Evolutionary conservation across 2,113 vertebrate genomes (phyloP).

Genomic region (Chlamydotis undulata): DNA sequence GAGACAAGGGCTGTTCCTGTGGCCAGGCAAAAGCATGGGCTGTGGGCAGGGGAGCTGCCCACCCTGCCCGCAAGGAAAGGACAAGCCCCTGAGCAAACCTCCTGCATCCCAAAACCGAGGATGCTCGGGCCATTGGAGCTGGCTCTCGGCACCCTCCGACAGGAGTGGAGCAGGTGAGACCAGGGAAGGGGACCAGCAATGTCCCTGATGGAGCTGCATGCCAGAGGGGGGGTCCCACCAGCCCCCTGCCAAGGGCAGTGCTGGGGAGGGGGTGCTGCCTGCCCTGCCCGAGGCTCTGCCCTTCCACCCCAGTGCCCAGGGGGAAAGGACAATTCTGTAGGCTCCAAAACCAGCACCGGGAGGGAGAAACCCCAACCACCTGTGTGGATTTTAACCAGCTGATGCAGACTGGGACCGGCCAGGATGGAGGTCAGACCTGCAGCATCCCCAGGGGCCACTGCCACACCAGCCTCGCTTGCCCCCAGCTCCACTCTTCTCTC

Average conservation of each 20-base stretch:
- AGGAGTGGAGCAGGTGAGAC: rapidly evolving
- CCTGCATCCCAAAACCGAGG: neutral
- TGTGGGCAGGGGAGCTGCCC: neutral
- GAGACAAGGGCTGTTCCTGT: neutral
- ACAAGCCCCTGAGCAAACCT: neutral
- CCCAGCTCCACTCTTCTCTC: neutral
- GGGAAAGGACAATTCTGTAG: neutral
- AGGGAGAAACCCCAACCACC: neutral
- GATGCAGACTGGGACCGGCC: neutral
- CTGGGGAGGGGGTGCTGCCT: neutral
- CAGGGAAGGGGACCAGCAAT: neutral
- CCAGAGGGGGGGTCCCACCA: neutral
- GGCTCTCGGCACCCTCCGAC: neutral
- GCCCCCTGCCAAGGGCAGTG: rapidly evolving
- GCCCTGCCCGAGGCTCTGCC: neutral
- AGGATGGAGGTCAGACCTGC: neutral
- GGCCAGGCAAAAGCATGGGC: rapidly evolving
- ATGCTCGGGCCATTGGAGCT: neutral
- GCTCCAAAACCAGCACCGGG: neutral
- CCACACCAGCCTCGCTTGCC: neutral
- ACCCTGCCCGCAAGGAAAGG: neutral
- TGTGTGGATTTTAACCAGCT: neutral
- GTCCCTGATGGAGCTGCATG: neutral
- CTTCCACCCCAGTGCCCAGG: no score
- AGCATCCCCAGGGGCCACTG: neutral